Percentiles rank a stretch among this genome's conserved stretches.
phyloP scores from a whole-genome alignment of 1,140 invertebrate species.

The Nephila pilipes region DNA sequence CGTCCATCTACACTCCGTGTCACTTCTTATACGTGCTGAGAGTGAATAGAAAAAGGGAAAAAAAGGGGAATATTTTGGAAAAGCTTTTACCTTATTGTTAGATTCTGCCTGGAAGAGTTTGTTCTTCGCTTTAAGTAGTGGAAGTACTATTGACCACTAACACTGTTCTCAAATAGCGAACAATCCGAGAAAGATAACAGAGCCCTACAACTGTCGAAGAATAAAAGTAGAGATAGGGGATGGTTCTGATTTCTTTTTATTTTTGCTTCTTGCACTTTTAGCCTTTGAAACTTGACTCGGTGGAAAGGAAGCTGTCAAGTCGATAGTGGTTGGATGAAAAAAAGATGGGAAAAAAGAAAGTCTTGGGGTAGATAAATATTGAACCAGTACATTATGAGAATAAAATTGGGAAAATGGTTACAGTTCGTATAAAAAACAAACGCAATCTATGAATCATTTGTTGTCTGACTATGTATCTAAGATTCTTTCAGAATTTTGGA shows the following conservation, averaged over 20 bases:
- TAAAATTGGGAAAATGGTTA: constrained; percentile 16
- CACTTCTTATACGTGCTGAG: constrained; percentile 68
- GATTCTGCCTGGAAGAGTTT: constrained; percentile 57
- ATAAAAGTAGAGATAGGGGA: constrained; percentile 49
- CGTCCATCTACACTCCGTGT: constrained; percentile 31
- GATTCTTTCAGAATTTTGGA: neutral
- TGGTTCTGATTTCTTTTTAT: constrained; percentile 5
- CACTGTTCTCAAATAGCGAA: constrained; percentile 71
- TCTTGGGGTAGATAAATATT: constrained; percentile 51
- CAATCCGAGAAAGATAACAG: constrained; percentile 66
- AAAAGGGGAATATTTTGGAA: constrained; percentile 57
- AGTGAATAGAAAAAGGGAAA: constrained; percentile 1
- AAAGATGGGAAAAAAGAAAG: neutral
- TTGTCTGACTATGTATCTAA: neutral
- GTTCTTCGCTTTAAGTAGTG: constrained; percentile 60
- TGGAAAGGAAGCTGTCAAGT: constrained; percentile 71
- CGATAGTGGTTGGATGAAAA: constrained; percentile 10
- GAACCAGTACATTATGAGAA: constrained; percentile 30
- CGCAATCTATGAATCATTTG: neutral
- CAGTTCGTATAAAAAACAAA: constrained; percentile 20
- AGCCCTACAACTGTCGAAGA: constrained; percentile 17
- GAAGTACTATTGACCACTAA: constrained; percentile 73
- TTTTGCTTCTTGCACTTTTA: constrained; percentile 53
- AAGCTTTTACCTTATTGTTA: constrained; percentile 75
- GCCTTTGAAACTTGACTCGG: constrained; percentile 66